Percentiles rank a stretch among this genome's conserved stretches.
Evolutionary conservation across 2,113 vertebrate genomes (phyloP).

Genomic region (Thinocorus orbignyianus): DNA sequence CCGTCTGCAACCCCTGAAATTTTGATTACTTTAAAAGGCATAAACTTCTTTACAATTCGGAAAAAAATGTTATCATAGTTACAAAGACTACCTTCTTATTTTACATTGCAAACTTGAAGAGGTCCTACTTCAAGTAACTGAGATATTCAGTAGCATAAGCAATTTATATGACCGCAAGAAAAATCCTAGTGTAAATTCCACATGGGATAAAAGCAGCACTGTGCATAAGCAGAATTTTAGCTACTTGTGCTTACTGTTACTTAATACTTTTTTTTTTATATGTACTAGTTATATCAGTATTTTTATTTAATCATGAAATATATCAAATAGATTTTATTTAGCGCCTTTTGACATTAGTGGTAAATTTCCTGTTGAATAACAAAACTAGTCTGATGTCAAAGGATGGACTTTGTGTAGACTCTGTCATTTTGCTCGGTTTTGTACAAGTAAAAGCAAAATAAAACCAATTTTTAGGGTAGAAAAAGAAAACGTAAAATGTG

Average conservation of each 20-base stretch:
- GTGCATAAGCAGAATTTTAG: neutral
- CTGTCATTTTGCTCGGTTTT: constrained; percentile 19
- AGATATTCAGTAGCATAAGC: neutral
- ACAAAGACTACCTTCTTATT: neutral
- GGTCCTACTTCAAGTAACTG: neutral
- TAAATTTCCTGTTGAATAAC: neutral
- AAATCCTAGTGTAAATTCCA: neutral
- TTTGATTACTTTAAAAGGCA: neutral
- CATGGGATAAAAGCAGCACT: neutral
- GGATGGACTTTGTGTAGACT: neutral
- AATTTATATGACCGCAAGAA: neutral
- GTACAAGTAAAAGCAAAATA: constrained; percentile 12
- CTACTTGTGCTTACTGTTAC: neutral
- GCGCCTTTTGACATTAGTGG: neutral
- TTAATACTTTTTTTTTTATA: neutral
- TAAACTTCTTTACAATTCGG: neutral
- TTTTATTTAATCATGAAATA: neutral
- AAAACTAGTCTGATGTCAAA: neutral
- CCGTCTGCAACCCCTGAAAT: neutral
- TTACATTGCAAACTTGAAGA: neutral
- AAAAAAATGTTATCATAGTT: neutral
- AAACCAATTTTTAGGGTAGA: constrained; percentile 23
- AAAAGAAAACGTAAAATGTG: neutral
- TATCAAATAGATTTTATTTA: neutral
- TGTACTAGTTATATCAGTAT: neutral